phyloP scores from a whole-genome alignment of 2,113 vertebrate genomes.

The Cebus imitator region DNA sequence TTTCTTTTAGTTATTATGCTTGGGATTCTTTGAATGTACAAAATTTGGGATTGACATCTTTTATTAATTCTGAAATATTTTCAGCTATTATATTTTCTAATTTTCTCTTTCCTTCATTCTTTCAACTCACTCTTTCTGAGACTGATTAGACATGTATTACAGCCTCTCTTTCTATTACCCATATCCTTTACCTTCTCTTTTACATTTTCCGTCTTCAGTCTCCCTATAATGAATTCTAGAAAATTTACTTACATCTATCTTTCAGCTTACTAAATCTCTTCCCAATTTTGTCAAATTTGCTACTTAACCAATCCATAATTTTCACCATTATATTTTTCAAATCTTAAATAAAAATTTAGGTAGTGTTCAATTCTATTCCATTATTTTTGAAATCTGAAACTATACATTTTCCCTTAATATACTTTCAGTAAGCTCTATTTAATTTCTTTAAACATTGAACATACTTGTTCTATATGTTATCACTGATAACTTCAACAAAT shows the following conservation, averaged over 20 bases:
- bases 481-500: neutral
- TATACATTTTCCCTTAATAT: neutral
- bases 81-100: neutral
- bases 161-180: neutral
- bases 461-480: neutral
- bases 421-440: neutral
- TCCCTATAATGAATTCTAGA: neutral
- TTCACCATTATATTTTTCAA: neutral
- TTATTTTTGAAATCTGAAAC: neutral
- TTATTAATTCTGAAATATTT: neutral
- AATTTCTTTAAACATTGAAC: neutral
- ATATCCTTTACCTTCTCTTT: neutral
- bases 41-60: neutral
- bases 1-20: neutral
- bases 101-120: neutral
- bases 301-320: neutral
- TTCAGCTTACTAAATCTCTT: neutral
- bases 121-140: neutral
- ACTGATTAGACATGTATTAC: neutral
- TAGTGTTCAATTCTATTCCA: neutral
- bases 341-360: conserved; percentile 8
- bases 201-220: neutral
- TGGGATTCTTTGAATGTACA: neutral
- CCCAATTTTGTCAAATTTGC: neutral
- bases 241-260: neutral